Evolutionary conservation across 2,113 vertebrate genomes (phyloP), one percentile per base, ranked within the genome.

Genomic region (Equus quagga): DNA sequence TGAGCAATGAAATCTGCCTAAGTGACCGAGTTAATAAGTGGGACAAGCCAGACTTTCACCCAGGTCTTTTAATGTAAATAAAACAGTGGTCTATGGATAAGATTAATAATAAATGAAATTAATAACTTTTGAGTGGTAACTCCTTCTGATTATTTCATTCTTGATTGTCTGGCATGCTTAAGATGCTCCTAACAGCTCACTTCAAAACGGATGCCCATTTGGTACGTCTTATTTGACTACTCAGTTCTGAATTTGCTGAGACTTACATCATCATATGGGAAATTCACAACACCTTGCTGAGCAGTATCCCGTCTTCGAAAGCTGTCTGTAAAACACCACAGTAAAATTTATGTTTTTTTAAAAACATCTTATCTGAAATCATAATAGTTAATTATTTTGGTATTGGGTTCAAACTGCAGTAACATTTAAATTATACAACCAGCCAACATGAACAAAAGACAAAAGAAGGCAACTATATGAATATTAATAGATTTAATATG

Each of bases 181-280:
- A 86, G 49, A 91, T 84, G 49, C 83, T 70, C 69, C 89, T 49
- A 62, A 69, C 6, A 78, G 58, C 13, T 33, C 62, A 67, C 73
- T 93, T 93, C 41, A 72, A 83, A 84, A 91, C 26, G 36, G 36
- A 93, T 51, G 3, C 67, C 79, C n/a, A 79, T 41, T 64, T 78
- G 51, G 2, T n/a, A 5, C 1, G 33, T 28, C n/a, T 54, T 79
- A 23, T 7, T 28, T 44, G 21, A 31, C 58, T 44, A 44, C 14
- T 41, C 28, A 87, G 36, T 21, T 64, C 51, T 36, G 62, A 81
- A 92, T 87, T 96, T 72, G 88, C 21, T 18, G 67, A 75, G 19
- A 99, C 99, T 99, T 99, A 99, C 99, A 26, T 99, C 99, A 94
- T 99, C 99, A 72, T 99, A 99, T 0, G 99, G 99, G 98, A 99